Percentiles rank a stretch among this genome's conserved stretches.
These are phyloP conservation scores for Chymomyza procnemis DNA, from an alignment of 2,888 invertebrate genomes.

Conservation along the genomic window DNA sequence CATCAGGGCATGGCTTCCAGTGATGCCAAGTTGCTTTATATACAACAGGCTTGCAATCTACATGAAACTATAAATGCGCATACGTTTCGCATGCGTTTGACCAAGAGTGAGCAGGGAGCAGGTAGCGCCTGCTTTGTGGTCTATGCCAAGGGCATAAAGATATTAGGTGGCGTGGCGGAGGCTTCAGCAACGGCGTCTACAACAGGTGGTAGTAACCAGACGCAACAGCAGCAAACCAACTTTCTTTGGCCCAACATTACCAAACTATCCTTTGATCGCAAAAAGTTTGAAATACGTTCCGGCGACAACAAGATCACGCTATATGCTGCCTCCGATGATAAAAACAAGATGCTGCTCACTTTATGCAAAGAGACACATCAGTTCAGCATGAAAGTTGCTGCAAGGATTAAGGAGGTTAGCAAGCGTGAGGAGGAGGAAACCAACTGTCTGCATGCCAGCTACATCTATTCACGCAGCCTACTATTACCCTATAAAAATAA, in stretches of 20 bases:
- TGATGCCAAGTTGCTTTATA: conserved; percentile 92
- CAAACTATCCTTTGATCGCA: conserved; percentile 96
- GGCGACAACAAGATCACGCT: conserved; percentile 92
- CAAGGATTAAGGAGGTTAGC: conserved; percentile 89
- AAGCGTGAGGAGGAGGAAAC: conserved; percentile 91
- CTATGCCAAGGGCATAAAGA: conserved; percentile 94
- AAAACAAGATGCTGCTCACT: conserved; percentile 92
- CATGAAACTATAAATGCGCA: conserved; percentile 95
- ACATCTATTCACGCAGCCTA: conserved; percentile 84
- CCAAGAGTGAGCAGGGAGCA: conserved; percentile 86
- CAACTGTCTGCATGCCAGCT: conserved; percentile 84
- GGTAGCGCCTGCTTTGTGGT: conserved; percentile 93
- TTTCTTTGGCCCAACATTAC: conserved; percentile 98
- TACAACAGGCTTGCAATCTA: conserved; percentile 90
- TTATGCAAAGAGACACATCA: conserved; percentile 96
- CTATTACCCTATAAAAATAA: conserved; percentile 83
- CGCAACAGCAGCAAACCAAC: conserved; percentile 84
- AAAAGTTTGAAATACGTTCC: conserved; percentile 97
- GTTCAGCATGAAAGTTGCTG: conserved; percentile 95
- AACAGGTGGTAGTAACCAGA: conserved; percentile 64
- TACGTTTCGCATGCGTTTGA: conserved; percentile 87
- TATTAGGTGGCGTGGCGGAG: conserved; percentile 83
- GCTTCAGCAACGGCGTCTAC: not conserved
- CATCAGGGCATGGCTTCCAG: conserved; percentile 87
- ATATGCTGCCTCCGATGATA: conserved; percentile 94